Evolutionary conservation across 2,888 invertebrate species (phyloP).

Genomic region (Idaea dimidiata): DNA sequence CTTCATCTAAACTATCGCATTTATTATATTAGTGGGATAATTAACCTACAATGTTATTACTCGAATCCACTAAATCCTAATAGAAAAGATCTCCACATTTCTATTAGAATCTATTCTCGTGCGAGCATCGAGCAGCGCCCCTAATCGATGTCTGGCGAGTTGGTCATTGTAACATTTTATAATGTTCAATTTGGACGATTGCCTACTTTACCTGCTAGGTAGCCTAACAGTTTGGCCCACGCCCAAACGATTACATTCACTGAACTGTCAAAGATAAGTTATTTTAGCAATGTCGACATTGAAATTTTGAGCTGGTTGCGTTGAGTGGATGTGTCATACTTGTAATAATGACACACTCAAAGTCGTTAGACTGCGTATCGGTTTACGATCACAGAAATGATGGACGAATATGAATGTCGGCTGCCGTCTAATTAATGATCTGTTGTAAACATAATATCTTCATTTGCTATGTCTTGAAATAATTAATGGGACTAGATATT

Average conservation of each 20-base stretch:
- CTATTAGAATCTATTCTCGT: constrained; percentile 43
- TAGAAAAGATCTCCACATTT: constrained; percentile 28
- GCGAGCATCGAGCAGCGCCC: constrained; percentile 31
- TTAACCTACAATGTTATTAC: too few relatives aligned
- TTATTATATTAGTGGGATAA: too few relatives aligned
- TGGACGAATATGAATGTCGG: background rate
- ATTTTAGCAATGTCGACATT: constrained; percentile 77
- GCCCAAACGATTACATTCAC: constrained; percentile 75
- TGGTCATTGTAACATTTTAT: constrained; percentile 76
- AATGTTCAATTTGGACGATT: constrained; percentile 74
- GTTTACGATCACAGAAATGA: background rate
- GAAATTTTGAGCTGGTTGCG: constrained; percentile 54
- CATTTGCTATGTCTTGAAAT: background rate
- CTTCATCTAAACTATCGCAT: too few relatives aligned
- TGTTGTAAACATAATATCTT: background rate
- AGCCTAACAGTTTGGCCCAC: constrained; percentile 58
- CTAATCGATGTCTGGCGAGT: constrained; percentile 63
- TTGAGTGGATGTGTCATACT: constrained; percentile 48
- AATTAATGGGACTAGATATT: background rate
- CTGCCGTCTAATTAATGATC: background rate
- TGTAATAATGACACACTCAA: constrained; percentile 15
- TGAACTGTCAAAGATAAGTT: constrained; percentile 79
- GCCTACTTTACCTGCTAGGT: constrained; percentile 77
- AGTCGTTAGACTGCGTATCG: background rate
- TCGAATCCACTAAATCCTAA: constrained; percentile 1